Conservation (phyloP, 2,888 invertebrate species). For the Aromia moschata region DNA sequence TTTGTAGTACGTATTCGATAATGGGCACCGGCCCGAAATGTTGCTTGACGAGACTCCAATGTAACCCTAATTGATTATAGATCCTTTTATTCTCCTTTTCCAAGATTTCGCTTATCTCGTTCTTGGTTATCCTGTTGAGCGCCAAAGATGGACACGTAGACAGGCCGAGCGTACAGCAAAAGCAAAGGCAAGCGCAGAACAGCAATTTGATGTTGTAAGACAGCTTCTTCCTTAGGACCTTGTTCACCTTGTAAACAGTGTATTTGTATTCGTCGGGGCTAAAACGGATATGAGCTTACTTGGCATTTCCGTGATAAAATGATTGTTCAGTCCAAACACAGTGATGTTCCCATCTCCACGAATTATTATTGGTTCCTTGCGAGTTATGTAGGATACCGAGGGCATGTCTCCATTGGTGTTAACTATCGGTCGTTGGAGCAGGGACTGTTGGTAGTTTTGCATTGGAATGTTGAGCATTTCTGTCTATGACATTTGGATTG, state of each 20-base stretch:
- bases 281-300: slow-evolving; percentile 42
- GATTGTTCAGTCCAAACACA: slow-evolving; percentile 49
- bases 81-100: slow-evolving; percentile 48
- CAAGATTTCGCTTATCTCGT: slow-evolving; percentile 41
- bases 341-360: slow-evolving; percentile 49
- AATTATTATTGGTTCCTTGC: slow-evolving; percentile 44
- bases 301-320: slow-evolving; percentile 47
- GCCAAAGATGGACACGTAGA: slow-evolving; percentile 47
- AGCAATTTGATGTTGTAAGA: slow-evolving; percentile 43
- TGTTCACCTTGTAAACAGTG: slow-evolving; percentile 48
- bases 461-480: slow-evolving; percentile 7
- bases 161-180: slow-evolving; percentile 50
- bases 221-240: slow-evolving; percentile 38
- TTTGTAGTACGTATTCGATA: slow-evolving; percentile 49
- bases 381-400: slow-evolving; percentile 5
- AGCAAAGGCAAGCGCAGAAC: slow-evolving; percentile 46
- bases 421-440: not conserved
- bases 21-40: slow-evolving; percentile 39
- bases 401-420: not conserved
- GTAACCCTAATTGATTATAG: slow-evolving; percentile 48
- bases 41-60: slow-evolving; percentile 48
- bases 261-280: slow-evolving; percentile 52
- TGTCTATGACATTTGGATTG: slow-evolving; percentile 8
- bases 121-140: slow-evolving; percentile 43
- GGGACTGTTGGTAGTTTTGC: not conserved